Conservation (phyloP, 2,888 invertebrate genomes). For the Brachypalpus laphriformis region DNA sequence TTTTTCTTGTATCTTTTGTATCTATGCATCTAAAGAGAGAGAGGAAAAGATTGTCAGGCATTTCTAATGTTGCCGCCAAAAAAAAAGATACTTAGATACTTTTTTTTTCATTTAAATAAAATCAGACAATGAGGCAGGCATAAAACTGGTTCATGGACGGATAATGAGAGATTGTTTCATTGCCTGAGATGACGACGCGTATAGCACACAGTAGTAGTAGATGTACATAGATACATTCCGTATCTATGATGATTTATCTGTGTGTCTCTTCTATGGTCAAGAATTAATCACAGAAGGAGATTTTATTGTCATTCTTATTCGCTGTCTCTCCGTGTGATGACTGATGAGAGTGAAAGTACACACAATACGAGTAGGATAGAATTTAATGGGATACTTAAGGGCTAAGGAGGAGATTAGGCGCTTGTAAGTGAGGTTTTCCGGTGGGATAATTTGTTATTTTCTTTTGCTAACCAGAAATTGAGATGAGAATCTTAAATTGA, state of each 20-base stretch:
- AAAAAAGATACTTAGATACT: not conserved
- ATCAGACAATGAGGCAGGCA: slow-evolving; percentile 16
- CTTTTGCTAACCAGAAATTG: slow-evolving; percentile 1
- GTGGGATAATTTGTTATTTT: slow-evolving; percentile 54
- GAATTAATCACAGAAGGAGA: slow-evolving; percentile 52
- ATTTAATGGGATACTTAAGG: slow-evolving; percentile 52
- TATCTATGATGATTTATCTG: slow-evolving; percentile 47
- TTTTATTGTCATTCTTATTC: slow-evolving; percentile 16
- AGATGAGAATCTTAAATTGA: slow-evolving; percentile 7
- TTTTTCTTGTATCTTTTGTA: not conserved
- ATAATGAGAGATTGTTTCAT: slow-evolving; percentile 64
- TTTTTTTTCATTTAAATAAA: not conserved
- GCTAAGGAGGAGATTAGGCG: slow-evolving; percentile 43
- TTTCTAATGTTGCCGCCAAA: slow-evolving; percentile 34
- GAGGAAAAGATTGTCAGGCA: slow-evolving; percentile 1
- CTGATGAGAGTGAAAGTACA: slow-evolving; percentile 48
- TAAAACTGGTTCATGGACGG: slow-evolving; percentile 60
- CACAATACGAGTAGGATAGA: slow-evolving; percentile 10
- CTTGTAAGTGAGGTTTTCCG: slow-evolving; percentile 63
- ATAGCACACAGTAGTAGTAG: not conserved
- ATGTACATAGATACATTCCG: slow-evolving; percentile 3
- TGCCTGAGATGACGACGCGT: slow-evolving; percentile 1
- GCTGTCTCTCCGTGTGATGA: not conserved
- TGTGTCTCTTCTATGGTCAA: slow-evolving; percentile 34
- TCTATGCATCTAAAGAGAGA: not conserved